phyloP scores from a whole-genome alignment of 2,113 vertebrate genomes.

The Hyperopisus bebe region DNA sequence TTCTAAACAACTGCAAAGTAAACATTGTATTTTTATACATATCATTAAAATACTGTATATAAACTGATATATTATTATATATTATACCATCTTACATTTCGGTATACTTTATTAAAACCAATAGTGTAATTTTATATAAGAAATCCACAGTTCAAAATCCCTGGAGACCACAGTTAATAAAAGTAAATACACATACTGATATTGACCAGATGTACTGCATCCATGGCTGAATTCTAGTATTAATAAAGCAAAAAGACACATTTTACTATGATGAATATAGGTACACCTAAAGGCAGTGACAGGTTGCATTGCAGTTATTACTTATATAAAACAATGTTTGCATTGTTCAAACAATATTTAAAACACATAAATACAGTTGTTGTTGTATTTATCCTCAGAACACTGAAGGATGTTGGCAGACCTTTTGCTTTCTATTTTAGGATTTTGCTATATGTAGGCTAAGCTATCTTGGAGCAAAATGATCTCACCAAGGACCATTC shows the following conservation, averaged over 20 bases:
- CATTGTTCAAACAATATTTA: not conserved
- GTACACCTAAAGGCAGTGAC: not conserved
- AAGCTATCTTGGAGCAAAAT: not conserved
- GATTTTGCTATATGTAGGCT: not conserved
- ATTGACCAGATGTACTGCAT: not conserved
- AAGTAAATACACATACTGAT: not conserved
- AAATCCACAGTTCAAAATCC: not conserved
- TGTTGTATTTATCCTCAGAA: not conserved
- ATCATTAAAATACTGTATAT: not conserved
- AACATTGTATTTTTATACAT: not conserved
- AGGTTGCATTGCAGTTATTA: not conserved
- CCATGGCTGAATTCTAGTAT: not conserved
- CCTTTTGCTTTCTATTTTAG: not conserved
- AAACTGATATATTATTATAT: not conserved
- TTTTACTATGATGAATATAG: not conserved
- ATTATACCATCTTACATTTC: not conserved
- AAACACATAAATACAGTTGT: not conserved
- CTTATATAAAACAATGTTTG: not conserved
- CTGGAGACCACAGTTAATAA: not conserved
- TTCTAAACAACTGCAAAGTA: not conserved
- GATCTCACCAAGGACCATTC: slow-evolving; percentile 19
- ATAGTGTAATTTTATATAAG: not conserved
- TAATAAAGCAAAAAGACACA: not conserved
- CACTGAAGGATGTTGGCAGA: not conserved
- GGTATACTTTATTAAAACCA: not conserved